Evolutionary conservation across 2,113 vertebrate genomes (phyloP).

Genomic region (Narcine bancroftii): DNA sequence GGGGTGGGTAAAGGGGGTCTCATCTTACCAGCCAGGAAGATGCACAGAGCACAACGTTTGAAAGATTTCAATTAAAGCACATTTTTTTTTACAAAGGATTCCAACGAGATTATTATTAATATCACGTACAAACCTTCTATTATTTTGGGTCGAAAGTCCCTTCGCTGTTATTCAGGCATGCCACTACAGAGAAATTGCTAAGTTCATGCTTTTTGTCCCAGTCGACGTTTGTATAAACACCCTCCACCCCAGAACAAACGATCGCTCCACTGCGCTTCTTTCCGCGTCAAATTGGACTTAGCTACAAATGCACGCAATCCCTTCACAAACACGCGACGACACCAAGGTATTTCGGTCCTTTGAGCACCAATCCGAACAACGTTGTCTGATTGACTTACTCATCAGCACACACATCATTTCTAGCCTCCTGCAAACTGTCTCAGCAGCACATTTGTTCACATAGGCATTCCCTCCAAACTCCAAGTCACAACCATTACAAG

Average conservation of each 20-base stretch:
- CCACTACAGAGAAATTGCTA: not conserved
- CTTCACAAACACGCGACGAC: not conserved
- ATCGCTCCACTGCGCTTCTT: not conserved
- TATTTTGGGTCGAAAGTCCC: not conserved
- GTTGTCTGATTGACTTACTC: slow-evolving; percentile 18
- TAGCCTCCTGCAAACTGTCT: not conserved
- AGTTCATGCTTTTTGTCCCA: slow-evolving; percentile 20
- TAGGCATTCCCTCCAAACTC: not conserved
- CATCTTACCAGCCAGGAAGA: not conserved
- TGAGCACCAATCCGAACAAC: not conserved
- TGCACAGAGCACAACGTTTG: not conserved
- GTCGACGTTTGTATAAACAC: not conserved
- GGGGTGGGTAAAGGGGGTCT: not conserved
- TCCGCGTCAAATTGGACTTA: not conserved
- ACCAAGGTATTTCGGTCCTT: not conserved
- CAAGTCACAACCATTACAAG: not conserved
- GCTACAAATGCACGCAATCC: not conserved
- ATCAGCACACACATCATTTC: slow-evolving; percentile 1
- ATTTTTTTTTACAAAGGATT: not conserved
- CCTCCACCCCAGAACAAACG: not conserved
- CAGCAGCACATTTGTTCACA: slow-evolving; percentile 9
- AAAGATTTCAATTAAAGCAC: not conserved
- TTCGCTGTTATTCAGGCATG: not conserved
- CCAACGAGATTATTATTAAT: not conserved
- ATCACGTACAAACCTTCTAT: not conserved